Base-by-base conservation (phyloP, 2,888 invertebrate genomes). In the Protonemura montana region DNA sequence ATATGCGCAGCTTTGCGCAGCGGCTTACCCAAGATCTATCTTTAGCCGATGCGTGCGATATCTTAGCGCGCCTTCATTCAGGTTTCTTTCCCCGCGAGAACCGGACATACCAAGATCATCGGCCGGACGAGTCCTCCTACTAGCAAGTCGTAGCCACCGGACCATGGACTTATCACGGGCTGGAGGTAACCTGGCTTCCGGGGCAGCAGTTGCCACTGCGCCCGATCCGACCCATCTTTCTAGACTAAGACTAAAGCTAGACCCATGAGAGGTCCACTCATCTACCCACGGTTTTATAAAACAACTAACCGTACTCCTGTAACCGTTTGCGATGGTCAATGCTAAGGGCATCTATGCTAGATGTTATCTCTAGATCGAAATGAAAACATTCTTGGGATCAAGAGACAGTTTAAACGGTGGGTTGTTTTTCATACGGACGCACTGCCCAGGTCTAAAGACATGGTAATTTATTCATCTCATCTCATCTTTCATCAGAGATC, bases 401-500 rank as follows among this genome's bases (percentile, higher is more conserved):
- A 59, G 59, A 21, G 21, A 21, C 59, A 2, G 59, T 21, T 10
- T 21, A 59, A 59, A 21, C 3, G 59, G 21, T 59, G 21, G 2
- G 59, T 59, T 10, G 3, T 59, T 59, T 59, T 59, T 59, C 7
- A 59, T 59, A 1, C 59, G 59, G 59, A 59, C 21, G 59, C 59
- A 13, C 13, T 59, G 59, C 1, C 59, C 21, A 3, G 7, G 35
- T 35, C 16, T 59, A 21, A 59, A 59, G 59, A 10, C 59, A 21
- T 59, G 59, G 59, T 59, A 59, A 59, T 59, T 10, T 59, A 59
- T 59, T 59, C 59, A 59, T 59, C 59, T 59, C 59, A 59, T 59
- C 59, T 59, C 59, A 59, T 59, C 59, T 59, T 59, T 59, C 59
- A 59, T n/a, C 41, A 59, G 59, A 59, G 2, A 59, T 59, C 13